A percentile compares a stretch with the other conserved stretches of the same genome.
These are phyloP conservation scores for Anthonomus grandis DNA, from an alignment of 1,140 invertebrate genomes.

Conservation along the genomic window DNA sequence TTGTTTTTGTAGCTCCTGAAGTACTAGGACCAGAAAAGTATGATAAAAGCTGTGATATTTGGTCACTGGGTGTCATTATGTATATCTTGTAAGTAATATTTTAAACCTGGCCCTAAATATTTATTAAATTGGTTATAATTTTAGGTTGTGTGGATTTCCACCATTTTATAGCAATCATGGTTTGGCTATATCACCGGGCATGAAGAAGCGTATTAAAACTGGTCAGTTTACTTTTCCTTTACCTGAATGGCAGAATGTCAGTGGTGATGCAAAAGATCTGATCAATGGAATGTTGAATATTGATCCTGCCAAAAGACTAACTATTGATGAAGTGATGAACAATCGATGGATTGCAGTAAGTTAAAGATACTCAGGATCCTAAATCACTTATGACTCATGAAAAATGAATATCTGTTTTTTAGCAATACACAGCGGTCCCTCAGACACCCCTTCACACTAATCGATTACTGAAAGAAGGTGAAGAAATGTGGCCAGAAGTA, in stretches of 20 bases:
- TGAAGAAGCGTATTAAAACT: slow-evolving; percentile 95
- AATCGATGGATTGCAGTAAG: slow-evolving; percentile 88
- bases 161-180: slow-evolving; percentile 98
- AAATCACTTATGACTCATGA: neutral
- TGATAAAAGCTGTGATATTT: slow-evolving; percentile 98
- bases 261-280: slow-evolving; percentile 90
- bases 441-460: slow-evolving; percentile 90
- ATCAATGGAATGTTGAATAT: slow-evolving; percentile 92
- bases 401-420: slow-evolving; percentile 29
- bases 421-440: slow-evolving; percentile 86
- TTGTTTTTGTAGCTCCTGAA: slow-evolving; percentile 74
- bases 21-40: slow-evolving; percentile 96
- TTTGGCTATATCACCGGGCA: slow-evolving; percentile 96
- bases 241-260: slow-evolving; percentile 95
- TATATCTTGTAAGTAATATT: slow-evolving; percentile 89
- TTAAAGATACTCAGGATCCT: slow-evolving; percentile 26
- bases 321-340: slow-evolving; percentile 86
- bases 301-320: slow-evolving; percentile 83
- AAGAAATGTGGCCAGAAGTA: slow-evolving; percentile 92
- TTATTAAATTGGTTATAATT: slow-evolving; percentile 37
- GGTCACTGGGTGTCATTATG: slow-evolving; percentile 97
- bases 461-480: slow-evolving; percentile 81
- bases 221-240: slow-evolving; percentile 97
- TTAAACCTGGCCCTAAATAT: too few relatives aligned
- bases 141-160: slow-evolving; percentile 91